Conservation (phyloP, 2,113 vertebrate genomes). For the Buteo buteo region DNA sequence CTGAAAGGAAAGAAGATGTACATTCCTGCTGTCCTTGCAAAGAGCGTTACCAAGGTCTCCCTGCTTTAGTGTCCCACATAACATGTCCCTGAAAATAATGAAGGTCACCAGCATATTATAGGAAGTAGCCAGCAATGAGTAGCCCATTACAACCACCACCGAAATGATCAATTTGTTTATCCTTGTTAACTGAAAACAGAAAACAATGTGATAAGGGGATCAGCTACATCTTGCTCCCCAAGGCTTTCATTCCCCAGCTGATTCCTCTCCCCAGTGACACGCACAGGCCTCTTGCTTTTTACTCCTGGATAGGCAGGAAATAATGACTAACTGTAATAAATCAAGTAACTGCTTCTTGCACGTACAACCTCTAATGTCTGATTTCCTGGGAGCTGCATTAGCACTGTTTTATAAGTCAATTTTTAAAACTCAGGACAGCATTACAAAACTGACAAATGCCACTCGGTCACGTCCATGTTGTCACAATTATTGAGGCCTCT, state of each 20-base stretch:
- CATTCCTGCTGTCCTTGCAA: not conserved
- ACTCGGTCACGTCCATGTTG: not conserved
- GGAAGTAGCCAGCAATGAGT: not conserved
- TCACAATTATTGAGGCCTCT: constrained; percentile 56
- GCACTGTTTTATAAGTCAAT: not conserved
- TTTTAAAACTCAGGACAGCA: constrained; percentile 9
- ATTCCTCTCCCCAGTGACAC: not conserved
- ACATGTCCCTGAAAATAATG: not conserved
- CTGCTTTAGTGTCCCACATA: not conserved
- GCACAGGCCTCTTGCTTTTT: not conserved
- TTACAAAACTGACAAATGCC: constrained; percentile 42
- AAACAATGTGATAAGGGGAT: not conserved
- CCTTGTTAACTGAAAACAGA: constrained; percentile 17
- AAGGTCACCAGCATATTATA: constrained; percentile 18
- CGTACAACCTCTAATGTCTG: not conserved
- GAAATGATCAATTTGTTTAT: constrained; percentile 59
- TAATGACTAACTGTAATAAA: not conserved
- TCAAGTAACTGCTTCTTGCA: not conserved
- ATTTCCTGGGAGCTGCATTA: constrained; percentile 1
- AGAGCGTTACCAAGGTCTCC: not conserved
- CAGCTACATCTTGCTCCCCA: not conserved
- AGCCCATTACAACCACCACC: not conserved
- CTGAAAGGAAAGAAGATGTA: not conserved
- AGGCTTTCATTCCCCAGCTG: not conserved
- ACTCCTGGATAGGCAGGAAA: not conserved